Evolutionary conservation across 2,797 vertebrate genomes (phyloP).

Genomic region (Petrocephalus sullivani): DNA sequence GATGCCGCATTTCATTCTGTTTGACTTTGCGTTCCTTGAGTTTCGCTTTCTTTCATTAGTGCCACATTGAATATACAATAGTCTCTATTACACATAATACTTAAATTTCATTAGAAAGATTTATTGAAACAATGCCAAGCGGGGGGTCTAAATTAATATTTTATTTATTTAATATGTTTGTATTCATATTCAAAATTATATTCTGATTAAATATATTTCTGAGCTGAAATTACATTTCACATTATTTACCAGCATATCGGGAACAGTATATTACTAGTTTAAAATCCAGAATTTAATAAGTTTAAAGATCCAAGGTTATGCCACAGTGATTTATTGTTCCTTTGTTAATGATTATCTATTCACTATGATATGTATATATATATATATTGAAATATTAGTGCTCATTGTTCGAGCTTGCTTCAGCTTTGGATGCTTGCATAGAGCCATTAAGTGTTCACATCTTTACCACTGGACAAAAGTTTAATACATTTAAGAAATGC

Average conservation of each 20-base stretch:
- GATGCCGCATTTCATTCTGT: not conserved
- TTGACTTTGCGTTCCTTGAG: not conserved
- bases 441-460: not conserved
- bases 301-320: not conserved
- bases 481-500: not conserved
- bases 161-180: not conserved
- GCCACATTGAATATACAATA: not conserved
- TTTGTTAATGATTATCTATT: not conserved
- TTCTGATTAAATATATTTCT: not conserved
- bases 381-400: not conserved
- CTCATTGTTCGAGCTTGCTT: not conserved
- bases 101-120: not conserved
- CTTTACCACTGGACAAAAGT: not conserved
- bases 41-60: not conserved
- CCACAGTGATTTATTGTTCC: not conserved
- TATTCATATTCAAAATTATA: slow-evolving; percentile 5
- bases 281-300: not conserved
- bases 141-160: not conserved
- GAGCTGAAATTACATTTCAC: not conserved
- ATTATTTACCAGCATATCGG: not conserved
- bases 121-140: not conserved
- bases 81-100: not conserved
- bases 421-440: not conserved
- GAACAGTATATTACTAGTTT: not conserved
- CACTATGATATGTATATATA: not conserved